Percentiles rank a stretch among this genome's conserved stretches.
phyloP scores from a whole-genome alignment of 2,797 vertebrate genomes.

The Syngnathus acus region DNA sequence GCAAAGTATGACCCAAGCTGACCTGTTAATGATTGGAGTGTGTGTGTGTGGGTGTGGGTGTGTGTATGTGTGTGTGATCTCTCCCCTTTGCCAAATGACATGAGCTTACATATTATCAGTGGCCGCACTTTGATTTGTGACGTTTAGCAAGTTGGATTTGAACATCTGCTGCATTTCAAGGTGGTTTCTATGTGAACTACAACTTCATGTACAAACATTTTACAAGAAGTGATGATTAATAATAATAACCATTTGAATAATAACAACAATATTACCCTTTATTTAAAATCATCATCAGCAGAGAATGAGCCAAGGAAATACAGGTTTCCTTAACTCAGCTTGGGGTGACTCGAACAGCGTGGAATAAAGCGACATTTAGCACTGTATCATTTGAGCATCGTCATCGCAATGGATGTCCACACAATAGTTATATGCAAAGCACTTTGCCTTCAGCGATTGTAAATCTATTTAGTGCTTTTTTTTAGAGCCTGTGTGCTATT shows the following conservation, averaged over 20 bases:
- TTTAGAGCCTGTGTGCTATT: no score
- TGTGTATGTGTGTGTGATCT: constrained; percentile 29
- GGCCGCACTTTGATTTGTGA: constrained; percentile 68
- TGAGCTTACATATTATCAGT: constrained; percentile 59
- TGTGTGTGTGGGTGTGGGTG: constrained; percentile 19
- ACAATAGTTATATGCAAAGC: no score
- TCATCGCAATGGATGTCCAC: no score
- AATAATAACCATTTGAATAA: background rate
- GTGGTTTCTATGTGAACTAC: constrained; percentile 43
- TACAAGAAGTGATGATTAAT: background rate
- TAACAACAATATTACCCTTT: background rate
- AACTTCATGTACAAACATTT: constrained; percentile 37
- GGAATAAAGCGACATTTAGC: constrained; percentile 1
- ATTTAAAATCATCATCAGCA: background rate
- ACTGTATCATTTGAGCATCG: background rate
- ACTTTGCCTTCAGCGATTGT: no score
- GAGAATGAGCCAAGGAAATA: background rate
- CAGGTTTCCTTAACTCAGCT: background rate
- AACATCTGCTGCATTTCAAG: constrained; percentile 70
- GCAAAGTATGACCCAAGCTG: constrained; percentile 60
- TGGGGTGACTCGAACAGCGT: background rate
- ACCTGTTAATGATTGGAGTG: constrained; percentile 78
- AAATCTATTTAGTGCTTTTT: no score
- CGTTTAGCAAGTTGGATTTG: constrained; percentile 63
- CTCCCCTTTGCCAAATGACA: constrained; percentile 47